A percentile compares a stretch with the other conserved stretches of the same genome.
phyloP scores from a whole-genome alignment of 2,888 invertebrate genomes.

The Stenodema calcarata region DNA sequence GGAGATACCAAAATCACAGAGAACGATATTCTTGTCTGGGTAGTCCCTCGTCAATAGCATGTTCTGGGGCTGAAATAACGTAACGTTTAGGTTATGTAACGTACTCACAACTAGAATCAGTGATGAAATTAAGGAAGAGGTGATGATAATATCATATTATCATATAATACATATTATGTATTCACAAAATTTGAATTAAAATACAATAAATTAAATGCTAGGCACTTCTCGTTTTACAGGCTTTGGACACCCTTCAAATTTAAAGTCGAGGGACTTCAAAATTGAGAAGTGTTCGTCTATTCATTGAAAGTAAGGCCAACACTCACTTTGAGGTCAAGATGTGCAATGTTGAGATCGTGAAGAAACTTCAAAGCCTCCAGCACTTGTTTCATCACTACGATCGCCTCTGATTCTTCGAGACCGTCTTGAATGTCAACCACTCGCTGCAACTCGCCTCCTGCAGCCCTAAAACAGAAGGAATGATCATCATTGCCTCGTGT shows the following conservation, averaged over 20 bases:
- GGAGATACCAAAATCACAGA: conserved; percentile 94
- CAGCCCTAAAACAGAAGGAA: conserved; percentile 69
- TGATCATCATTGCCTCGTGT: not conserved
- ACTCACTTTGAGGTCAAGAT: conserved; percentile 82
- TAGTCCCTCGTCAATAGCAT: conserved; percentile 81
- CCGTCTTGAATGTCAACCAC: conserved; percentile 86
- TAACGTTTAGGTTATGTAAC: not conserved
- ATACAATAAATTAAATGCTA: no score
- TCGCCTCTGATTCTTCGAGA: conserved; percentile 81
- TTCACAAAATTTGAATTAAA: no score
- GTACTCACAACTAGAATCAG: conserved; percentile 58
- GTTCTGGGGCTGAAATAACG: conserved; percentile 80
- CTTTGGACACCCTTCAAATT: no score
- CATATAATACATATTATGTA: no score
- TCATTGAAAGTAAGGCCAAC: not conserved
- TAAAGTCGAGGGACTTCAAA: no score
- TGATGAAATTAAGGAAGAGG: no score
- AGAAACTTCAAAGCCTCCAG: conserved; percentile 88
- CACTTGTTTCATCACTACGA: conserved; percentile 87
- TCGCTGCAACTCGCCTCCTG: conserved; percentile 94
- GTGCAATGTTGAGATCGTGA: conserved; percentile 91
- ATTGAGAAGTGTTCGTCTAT: not conserved
- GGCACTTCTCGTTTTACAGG: no score
- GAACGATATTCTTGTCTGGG: conserved; percentile 79
- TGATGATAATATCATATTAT: no score